These are phyloP conservation scores for Sebastiscus tertius DNA, from an alignment of 2,797 vertebrate species.

Conservation along the genomic window DNA sequence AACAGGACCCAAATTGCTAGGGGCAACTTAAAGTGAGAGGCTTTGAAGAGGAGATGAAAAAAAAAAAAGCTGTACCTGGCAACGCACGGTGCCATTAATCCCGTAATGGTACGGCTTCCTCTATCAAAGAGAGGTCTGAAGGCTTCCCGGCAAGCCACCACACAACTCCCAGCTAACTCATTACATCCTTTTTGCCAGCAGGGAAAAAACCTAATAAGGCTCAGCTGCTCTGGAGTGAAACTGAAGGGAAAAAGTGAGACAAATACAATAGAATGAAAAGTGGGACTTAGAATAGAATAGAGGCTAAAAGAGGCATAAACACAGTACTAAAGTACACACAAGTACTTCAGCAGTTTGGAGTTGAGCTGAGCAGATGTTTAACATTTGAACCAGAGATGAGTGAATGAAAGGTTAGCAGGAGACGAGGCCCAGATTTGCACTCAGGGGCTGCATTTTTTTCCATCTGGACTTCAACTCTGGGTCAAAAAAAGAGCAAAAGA, in stretches of 20 bases:
- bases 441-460: conserved; percentile 56
- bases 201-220: conserved; percentile 55
- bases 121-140: conserved; percentile 72
- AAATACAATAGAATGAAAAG: conserved; percentile 29
- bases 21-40: conserved; percentile 66
- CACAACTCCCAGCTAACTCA: conserved; percentile 80
- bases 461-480: conserved; percentile 67
- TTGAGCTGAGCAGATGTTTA: conserved; percentile 60
- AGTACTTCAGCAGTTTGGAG: conserved; percentile 1
- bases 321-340: conserved; percentile 14
- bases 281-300: conserved; percentile 24
- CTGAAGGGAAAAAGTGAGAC: conserved; percentile 36
- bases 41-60: conserved; percentile 72
- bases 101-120: conserved; percentile 79
- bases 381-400: conserved; percentile 45
- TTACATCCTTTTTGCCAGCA: conserved; percentile 77
- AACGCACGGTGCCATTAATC: conserved; percentile 75
- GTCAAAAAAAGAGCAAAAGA: conserved; percentile 59
- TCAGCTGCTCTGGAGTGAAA: conserved; percentile 55
- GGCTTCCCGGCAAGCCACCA: conserved; percentile 76
- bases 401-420: conserved; percentile 37
- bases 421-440: conserved; percentile 54
- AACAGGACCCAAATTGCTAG: conserved; percentile 62
- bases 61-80: conserved; percentile 70
- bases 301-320: conserved; percentile 19